Percentiles rank a stretch among this genome's conserved stretches.
Conservation (phyloP, 2,113 vertebrate genomes). For the Dipodomys merriami region DNA sequence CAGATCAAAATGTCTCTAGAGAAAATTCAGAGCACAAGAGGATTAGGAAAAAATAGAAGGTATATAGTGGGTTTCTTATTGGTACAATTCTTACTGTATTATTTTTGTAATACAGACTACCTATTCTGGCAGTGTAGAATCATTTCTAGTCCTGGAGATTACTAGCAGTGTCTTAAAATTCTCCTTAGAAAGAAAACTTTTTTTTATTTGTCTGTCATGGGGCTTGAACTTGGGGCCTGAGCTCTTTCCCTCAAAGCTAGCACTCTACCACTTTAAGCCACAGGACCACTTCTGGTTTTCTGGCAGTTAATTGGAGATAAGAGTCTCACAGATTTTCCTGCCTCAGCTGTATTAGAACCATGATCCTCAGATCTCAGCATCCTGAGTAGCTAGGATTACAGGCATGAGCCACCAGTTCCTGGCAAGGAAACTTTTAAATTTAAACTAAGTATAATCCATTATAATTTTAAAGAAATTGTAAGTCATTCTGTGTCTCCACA, state of each 20-base stretch:
- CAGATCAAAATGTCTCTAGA: background rate
- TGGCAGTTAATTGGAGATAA: no score
- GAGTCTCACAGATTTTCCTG: no score
- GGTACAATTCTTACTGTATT: background rate
- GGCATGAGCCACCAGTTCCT: background rate
- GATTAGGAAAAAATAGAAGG: background rate
- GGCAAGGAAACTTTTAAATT: slow-evolving; percentile 35
- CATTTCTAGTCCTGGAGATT: slow-evolving; percentile 39
- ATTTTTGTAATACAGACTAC: slow-evolving; percentile 19
- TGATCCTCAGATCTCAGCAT: no score
- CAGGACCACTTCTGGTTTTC: no score
- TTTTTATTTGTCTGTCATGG: no score
- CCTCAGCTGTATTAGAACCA: no score
- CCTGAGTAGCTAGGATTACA: no score
- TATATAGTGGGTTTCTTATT: background rate
- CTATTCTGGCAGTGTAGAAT: background rate
- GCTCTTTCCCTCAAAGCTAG: no score
- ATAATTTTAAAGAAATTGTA: slow-evolving; percentile 53
- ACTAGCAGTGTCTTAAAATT: background rate
- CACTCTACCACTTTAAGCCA: no score
- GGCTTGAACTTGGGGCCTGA: no score
- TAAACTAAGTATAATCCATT: slow-evolving; percentile 58
- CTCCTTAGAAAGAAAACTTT: background rate
- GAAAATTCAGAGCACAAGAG: background rate
- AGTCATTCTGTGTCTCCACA: background rate